Percentiles rank a stretch among this genome's conserved stretches.
Conservation (phyloP, 2,888 invertebrate species). For the Spialia ferax region DNA sequence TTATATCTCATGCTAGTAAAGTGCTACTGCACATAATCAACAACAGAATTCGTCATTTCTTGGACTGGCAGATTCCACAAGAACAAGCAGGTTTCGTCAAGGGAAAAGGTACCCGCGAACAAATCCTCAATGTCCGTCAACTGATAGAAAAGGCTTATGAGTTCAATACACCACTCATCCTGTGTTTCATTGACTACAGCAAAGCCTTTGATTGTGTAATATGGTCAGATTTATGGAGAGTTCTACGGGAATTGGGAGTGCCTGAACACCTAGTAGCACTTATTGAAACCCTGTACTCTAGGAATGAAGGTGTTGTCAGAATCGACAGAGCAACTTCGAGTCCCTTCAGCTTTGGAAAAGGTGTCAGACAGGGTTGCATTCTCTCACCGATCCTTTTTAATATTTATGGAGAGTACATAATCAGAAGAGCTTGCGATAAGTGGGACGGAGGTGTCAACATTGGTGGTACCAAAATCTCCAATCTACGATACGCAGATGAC, state of each 20-base stretch:
- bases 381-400: not conserved
- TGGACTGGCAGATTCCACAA: not conserved
- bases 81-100: not conserved
- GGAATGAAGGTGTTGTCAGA: no score
- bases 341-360: no score
- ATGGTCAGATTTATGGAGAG: no score
- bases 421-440: not conserved
- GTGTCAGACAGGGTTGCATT: not conserved
- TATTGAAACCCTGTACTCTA: no score
- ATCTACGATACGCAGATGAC: no score
- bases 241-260: not conserved
- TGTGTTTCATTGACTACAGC: not conserved
- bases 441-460: not conserved
- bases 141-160: not conserved
- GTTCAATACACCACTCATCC: not conserved
- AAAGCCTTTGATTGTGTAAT: not conserved
- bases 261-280: not conserved
- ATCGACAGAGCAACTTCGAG: no score
- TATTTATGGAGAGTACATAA: not conserved
- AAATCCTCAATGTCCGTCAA: not conserved
- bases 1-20: conserved; percentile 21
- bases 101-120: not conserved
- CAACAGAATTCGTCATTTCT: not conserved
- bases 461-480: no score
- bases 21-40: not conserved